A percentile compares a stretch with the other conserved stretches of the same genome.
Conservation (phyloP, 2,888 invertebrate species). For the Hydraecia micacea region DNA sequence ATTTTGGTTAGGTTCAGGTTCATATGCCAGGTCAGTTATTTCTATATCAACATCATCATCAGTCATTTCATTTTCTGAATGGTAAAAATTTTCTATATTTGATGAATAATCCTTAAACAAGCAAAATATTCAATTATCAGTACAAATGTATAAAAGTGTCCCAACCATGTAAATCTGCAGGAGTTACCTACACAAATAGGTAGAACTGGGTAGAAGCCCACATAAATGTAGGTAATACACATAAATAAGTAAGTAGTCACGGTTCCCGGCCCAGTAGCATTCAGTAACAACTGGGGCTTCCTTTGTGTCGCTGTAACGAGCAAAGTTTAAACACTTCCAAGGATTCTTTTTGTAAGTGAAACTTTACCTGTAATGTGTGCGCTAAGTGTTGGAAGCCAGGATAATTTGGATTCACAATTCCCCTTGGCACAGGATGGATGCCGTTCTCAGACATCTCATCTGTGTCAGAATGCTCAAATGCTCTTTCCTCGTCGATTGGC, state of each 20-base stretch:
- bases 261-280: conserved; percentile 46
- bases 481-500: conserved; percentile 89
- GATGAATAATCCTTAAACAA: conserved; percentile 86
- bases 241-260: conserved; percentile 40
- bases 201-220: conserved; percentile 21
- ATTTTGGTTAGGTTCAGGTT: conserved; percentile 74
- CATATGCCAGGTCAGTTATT: conserved; percentile 78
- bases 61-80: conserved; percentile 89
- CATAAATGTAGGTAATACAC: conserved; percentile 27
- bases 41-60: conserved; percentile 88
- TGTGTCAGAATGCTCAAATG: conserved; percentile 90
- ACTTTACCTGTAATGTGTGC: conserved; percentile 91
- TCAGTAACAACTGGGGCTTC: conserved; percentile 77
- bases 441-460: conserved; percentile 88
- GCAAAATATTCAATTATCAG: conserved; percentile 29
- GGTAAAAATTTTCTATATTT: conserved; percentile 86
- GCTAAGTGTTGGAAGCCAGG: conserved; percentile 96
- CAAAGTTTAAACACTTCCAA: conserved; percentile 71
- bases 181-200: conserved; percentile 17
- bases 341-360: conserved; percentile 69
- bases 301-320: conserved; percentile 69
- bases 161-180: conserved; percentile 18
- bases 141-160: conserved; percentile 3
- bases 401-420: conserved; percentile 96
- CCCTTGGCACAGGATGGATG: conserved; percentile 89